These are phyloP conservation scores for Potamarius usumacintae DNA, from an alignment of 2,113 vertebrate genomes.

Conservation along the genomic window DNA sequence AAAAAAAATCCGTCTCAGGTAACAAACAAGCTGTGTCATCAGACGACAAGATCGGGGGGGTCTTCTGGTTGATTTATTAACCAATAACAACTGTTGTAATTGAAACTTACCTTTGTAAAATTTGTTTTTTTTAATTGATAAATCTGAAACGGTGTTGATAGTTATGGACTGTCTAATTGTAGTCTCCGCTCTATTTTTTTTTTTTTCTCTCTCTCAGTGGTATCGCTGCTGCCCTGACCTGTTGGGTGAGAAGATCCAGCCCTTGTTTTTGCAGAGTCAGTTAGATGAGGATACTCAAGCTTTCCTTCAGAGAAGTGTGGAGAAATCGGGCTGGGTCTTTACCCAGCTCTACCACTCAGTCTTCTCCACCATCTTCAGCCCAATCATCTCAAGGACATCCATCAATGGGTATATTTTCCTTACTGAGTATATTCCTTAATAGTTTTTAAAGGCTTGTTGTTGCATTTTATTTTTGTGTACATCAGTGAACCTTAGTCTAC, in stretches of 20 bases:
- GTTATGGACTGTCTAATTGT: too few relatives aligned
- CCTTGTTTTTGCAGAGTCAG: constrained; percentile 88
- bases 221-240: constrained; percentile 86
- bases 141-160: too few relatives aligned
- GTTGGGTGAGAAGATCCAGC: constrained; percentile 80
- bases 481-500: not conserved
- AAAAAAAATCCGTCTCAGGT: too few relatives aligned
- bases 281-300: constrained; percentile 86
- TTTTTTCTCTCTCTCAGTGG: constrained; percentile 74
- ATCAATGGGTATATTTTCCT: constrained; percentile 88
- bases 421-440: not conserved
- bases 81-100: too few relatives aligned
- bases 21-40: too few relatives aligned
- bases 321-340: constrained; percentile 96
- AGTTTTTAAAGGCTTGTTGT: not conserved
- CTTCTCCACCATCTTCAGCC: constrained; percentile 88
- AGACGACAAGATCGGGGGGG: too few relatives aligned
- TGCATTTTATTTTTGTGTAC: not conserved
- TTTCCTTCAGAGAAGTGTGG: constrained; percentile 88
- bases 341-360: constrained; percentile 96
- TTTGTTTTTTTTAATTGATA: too few relatives aligned
- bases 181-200: too few relatives aligned
- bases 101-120: too few relatives aligned
- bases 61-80: too few relatives aligned
- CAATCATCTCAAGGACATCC: constrained; percentile 94